Percentiles rank a stretch among this genome's conserved stretches.
These are phyloP conservation scores for Dasypogon diadema DNA, from an alignment of 2,888 invertebrate genomes.

Conservation along the genomic window DNA sequence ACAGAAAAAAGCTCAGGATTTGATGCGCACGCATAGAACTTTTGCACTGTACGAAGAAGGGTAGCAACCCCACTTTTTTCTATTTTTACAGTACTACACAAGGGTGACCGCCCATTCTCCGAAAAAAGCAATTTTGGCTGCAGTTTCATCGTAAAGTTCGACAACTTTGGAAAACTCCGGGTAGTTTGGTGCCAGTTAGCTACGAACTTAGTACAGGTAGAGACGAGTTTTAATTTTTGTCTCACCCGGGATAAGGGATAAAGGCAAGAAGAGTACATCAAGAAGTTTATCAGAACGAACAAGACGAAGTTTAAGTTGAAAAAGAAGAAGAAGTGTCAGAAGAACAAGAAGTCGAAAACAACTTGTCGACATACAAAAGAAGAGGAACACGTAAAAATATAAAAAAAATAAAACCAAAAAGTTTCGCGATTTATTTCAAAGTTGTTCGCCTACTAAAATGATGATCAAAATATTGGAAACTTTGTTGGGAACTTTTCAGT, in stretches of 20 bases:
- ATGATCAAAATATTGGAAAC: constrained; percentile 59
- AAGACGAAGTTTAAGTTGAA: constrained; percentile 52
- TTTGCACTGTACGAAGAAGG: constrained; percentile 32
- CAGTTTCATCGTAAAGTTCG: constrained; percentile 68
- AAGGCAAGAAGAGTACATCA: constrained; percentile 52
- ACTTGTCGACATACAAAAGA: constrained; percentile 35
- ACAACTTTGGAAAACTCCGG: constrained; percentile 69
- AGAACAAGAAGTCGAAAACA: constrained; percentile 49
- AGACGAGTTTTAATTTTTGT: constrained; percentile 68
- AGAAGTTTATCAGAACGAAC: constrained; percentile 54
- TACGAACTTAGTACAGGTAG: constrained; percentile 70
- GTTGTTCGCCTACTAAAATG: constrained; percentile 58
- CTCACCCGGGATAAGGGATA: constrained; percentile 62
- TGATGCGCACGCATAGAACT: constrained; percentile 35
- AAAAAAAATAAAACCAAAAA: constrained; percentile 53
- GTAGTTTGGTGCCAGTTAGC: constrained; percentile 69
- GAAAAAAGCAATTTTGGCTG: constrained; percentile 62
- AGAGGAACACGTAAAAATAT: constrained; percentile 37
- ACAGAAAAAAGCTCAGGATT: constrained; percentile 19
- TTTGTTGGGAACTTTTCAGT: constrained; percentile 58
- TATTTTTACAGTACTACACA: constrained; percentile 52
- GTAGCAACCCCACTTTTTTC: constrained; percentile 52
- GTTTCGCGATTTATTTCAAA: constrained; percentile 59
- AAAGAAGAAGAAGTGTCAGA: constrained; percentile 53
- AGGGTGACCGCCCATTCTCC: constrained; percentile 60